Conservation (phyloP, 2,113 vertebrate genomes). For the Otis tarda region DNA sequence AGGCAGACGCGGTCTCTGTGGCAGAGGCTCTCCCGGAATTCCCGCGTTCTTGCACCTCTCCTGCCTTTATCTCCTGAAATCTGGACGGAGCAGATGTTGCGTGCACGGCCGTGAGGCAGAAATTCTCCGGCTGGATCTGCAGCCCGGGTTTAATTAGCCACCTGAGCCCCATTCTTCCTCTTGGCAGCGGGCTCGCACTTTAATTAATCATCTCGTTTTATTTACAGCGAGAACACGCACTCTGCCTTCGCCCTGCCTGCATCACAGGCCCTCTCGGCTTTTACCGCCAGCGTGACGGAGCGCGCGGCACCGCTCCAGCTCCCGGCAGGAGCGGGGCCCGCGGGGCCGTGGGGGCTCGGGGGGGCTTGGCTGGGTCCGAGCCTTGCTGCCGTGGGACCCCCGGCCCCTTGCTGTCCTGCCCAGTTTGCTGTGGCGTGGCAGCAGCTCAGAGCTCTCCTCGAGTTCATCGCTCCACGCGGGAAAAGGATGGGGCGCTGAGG, state of each 20-base stretch:
- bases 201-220: slow-evolving; percentile 15
- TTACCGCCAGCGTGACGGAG: background rate
- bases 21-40: background rate
- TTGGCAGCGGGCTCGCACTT: slow-evolving; percentile 8
- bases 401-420: background rate
- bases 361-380: background rate
- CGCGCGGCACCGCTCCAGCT: background rate
- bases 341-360: accelerated
- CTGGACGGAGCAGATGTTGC: background rate
- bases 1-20: background rate
- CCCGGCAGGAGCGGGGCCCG: background rate
- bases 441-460: background rate
- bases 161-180: slow-evolving; percentile 35
- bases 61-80: background rate
- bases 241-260: background rate
- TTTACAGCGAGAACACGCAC: background rate
- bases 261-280: background rate
- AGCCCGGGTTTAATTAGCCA: slow-evolving; percentile 4
- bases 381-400: background rate
- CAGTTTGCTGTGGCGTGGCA: accelerated
- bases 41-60: background rate
- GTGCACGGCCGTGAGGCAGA: background rate
- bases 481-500: background rate
- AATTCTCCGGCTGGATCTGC: background rate
- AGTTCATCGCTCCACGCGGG: background rate